Evolutionary conservation across 2,888 invertebrate genomes (phyloP), one percentile per base, ranked within the genome.

Genomic region (Pherbina coryleti): DNA sequence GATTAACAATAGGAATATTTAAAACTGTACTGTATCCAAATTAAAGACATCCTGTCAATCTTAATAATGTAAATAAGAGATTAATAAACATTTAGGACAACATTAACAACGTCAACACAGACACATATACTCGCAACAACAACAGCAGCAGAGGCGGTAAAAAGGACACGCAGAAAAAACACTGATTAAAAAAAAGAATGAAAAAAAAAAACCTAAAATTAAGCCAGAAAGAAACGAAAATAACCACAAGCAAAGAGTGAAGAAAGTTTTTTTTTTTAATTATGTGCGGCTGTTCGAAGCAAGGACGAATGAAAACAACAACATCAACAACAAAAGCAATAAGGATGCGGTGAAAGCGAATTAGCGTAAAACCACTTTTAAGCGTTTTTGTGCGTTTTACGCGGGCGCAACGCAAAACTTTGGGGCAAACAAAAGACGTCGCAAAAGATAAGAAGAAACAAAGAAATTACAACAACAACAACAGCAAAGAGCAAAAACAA

Each of bases 231-330:
- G 37, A 64, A 75, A 60, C 31, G 31, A 70, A 67, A 69, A 22
- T 76, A 75, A 64, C 71, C 57, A 11, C 37, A 31, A 44, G 25
- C 44, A 49, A 7, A 75, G 75, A 53, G 75, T 78, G 79, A 72
- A 71, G 77, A 76, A 79, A 82, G 81, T 81, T 79, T 79, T 76
- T 79, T 76, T 78, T 81, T 82, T 83, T 82, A 83, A 83, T 83
- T 83, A 81, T 80, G 80, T 80, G 81, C 76, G 79, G 79, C 37
- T 60, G 22, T 28, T 60, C 44, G 44, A 44, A 44, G 44, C 3
- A 11, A 44, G 11, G 11, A 7, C 44, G 11, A 31, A 31, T n/a
- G 5, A 44, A 11, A 44, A 44, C 11, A 44, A 44, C 11, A 44
- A 44, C 11, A 11, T 11, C 37, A 25, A 60, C 28, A 19, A 25